These are phyloP conservation scores for Stenotaenia linearis DNA, from an alignment of 2,888 invertebrate genomes.

Conservation along the genomic window DNA sequence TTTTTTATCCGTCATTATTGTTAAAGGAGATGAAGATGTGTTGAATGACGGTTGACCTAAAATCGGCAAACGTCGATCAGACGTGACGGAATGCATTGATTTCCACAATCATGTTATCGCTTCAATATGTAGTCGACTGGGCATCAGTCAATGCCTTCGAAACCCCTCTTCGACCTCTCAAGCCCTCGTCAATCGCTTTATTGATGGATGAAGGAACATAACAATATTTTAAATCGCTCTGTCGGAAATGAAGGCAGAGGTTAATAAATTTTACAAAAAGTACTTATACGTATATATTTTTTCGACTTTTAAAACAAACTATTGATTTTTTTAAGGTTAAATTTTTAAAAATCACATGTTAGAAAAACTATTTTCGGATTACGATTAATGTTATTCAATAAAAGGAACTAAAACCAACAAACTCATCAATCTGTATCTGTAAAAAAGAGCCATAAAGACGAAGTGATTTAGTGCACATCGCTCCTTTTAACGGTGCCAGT, in stretches of 20 bases:
- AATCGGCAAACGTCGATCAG: background rate
- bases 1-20: background rate
- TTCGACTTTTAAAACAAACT: too few relatives aligned
- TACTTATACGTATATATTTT: too few relatives aligned
- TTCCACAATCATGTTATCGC: background rate
- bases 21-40: background rate
- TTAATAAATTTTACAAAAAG: background rate
- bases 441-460: background rate
- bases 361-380: too few relatives aligned
- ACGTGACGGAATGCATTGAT: background rate
- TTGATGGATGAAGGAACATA: background rate
- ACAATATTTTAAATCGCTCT: background rate
- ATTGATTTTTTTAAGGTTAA: too few relatives aligned
- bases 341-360: too few relatives aligned
- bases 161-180: background rate
- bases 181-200: background rate
- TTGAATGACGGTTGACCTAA: background rate
- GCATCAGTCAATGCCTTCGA: background rate
- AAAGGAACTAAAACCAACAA: background rate
- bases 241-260: background rate
- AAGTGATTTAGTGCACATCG: background rate
- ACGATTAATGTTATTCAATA: too few relatives aligned
- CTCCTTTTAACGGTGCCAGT: background rate
- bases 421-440: background rate
- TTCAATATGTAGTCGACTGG: background rate